phyloP scores from a whole-genome alignment of 2,888 invertebrate species.

The Tetropium fuscum region DNA sequence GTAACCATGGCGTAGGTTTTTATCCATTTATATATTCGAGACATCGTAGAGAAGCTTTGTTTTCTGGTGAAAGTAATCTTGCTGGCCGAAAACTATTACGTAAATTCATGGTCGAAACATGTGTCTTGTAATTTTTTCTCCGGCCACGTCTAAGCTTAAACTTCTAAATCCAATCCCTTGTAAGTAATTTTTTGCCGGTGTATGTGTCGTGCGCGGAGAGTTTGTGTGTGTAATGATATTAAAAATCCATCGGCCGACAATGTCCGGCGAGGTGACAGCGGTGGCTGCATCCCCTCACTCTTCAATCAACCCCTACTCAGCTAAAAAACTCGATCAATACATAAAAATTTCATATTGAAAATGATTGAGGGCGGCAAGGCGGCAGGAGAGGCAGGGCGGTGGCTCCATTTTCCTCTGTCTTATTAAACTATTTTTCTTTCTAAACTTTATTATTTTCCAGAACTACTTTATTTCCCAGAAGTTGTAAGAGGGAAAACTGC shows the following conservation, averaged over 20 bases:
- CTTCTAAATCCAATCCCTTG: slow-evolving; percentile 8
- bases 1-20: no score
- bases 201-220: slow-evolving; percentile 31
- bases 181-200: slow-evolving; percentile 18
- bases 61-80: no score
- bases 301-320: slow-evolving; percentile 58
- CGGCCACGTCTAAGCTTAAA: slow-evolving; percentile 12
- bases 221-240: slow-evolving; percentile 54
- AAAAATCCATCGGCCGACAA: slow-evolving; percentile 61
- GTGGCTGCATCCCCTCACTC: slow-evolving; percentile 56
- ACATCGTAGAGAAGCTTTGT: no score
- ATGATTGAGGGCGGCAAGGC: slow-evolving; percentile 65
- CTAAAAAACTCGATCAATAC: slow-evolving; percentile 67
- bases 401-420: slow-evolving; percentile 45
- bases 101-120: background rate
- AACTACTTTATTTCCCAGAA: slow-evolving; percentile 36
- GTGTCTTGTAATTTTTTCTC: slow-evolving; percentile 7
- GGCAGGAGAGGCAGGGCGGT: slow-evolving; percentile 40
- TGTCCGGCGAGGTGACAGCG: slow-evolving; percentile 63
- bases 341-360: slow-evolving; percentile 69
- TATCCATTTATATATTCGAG: no score
- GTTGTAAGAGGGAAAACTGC: slow-evolving; percentile 28
- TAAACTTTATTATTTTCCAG: slow-evolving; percentile 42
- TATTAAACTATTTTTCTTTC: slow-evolving; percentile 46
- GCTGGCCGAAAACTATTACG: no score